phyloP scores from a whole-genome alignment of 2,113 vertebrate species.

The Onychostruthus taczanowskii region DNA sequence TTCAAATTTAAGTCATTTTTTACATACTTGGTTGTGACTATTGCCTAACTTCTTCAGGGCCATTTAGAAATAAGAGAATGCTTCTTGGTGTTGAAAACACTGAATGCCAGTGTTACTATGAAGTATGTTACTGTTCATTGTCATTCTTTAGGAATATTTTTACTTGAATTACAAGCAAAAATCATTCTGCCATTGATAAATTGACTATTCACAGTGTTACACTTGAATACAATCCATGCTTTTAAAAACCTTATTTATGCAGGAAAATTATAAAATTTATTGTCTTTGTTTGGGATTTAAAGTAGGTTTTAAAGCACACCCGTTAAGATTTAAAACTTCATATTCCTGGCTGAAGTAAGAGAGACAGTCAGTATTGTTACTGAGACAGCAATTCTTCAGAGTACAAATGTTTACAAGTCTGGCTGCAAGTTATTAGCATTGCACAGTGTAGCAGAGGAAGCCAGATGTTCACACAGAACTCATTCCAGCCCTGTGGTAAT shows the following conservation, averaged over 20 bases:
- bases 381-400: neutral
- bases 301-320: neutral
- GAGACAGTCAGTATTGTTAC: neutral
- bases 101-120: too few species aligned
- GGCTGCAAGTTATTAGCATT: conserved; percentile 25
- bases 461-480: conserved; percentile 28
- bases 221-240: neutral
- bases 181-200: neutral
- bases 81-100: too few species aligned
- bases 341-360: conserved; percentile 51
- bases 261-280: neutral
- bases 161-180: too few species aligned
- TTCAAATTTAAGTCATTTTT: too few species aligned
- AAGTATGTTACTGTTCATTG: too few species aligned
- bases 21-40: too few species aligned
- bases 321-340: neutral
- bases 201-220: neutral
- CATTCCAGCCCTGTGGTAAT: conserved; percentile 56
- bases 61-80: too few species aligned
- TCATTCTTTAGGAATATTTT: too few species aligned
- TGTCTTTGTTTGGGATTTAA: neutral
- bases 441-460: neutral
- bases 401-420: neutral
- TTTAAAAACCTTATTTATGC: neutral
- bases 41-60: too few species aligned